Percentiles rank a stretch among this genome's conserved stretches.
These are phyloP conservation scores for Drosophila sturtevanti DNA, from an alignment of 1,140 invertebrate genomes.

Conservation along the genomic window DNA sequence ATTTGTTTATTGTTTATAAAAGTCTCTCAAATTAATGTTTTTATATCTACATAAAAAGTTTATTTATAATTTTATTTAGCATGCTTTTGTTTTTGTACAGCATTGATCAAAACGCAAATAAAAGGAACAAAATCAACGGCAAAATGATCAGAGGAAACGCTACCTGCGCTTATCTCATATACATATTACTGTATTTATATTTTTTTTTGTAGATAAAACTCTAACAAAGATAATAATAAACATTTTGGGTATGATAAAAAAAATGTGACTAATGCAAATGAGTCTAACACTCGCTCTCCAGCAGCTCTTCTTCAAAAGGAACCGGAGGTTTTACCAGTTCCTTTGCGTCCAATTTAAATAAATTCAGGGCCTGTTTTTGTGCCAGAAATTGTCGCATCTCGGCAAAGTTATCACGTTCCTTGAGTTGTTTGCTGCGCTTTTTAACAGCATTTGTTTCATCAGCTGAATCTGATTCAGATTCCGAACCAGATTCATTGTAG, in stretches of 20 bases:
- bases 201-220: conserved; percentile 35
- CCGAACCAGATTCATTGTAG: conserved; percentile 27
- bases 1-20: not conserved
- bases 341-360: conserved; percentile 57
- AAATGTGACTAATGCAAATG: conserved; percentile 7
- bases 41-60: conserved; percentile 28
- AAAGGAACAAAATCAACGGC: conserved; percentile 32
- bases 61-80: conserved; percentile 18
- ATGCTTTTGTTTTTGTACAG: conserved; percentile 20
- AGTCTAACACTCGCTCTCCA: conserved; percentile 76
- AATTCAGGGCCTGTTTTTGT: conserved; percentile 73
- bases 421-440: conserved; percentile 63
- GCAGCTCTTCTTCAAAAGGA: conserved; percentile 60
- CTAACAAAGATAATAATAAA: conserved; percentile 22
- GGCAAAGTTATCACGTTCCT: conserved; percentile 79
- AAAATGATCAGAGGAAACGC: conserved; percentile 18
- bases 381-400: conserved; percentile 81
- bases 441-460: conserved; percentile 49
- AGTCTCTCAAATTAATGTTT: not conserved
- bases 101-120: conserved; percentile 12
- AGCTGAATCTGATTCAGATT: conserved; percentile 60
- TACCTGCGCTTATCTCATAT: conserved; percentile 46
- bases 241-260: conserved; percentile 24
- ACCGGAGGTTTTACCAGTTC: conserved; percentile 22
- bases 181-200: not conserved